Percentiles rank a stretch among this genome's conserved stretches.
phyloP scores from a whole-genome alignment of 2,888 invertebrate species.

The Caenorhabditis macrosperma region DNA sequence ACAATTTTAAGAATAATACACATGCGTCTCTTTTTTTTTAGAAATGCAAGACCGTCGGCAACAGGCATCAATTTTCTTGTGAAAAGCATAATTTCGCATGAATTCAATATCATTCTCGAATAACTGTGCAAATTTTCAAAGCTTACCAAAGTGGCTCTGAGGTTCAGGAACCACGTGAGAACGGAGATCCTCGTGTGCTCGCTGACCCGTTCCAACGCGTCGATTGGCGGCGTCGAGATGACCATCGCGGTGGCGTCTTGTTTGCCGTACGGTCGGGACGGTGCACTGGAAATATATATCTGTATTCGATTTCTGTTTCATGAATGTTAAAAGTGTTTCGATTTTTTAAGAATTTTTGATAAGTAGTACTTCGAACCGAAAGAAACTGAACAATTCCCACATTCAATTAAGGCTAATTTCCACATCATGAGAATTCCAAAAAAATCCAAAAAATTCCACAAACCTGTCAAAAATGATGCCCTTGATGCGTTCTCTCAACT shows the following conservation, averaged over 20 bases:
- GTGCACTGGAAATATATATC: slow-evolving; percentile 52
- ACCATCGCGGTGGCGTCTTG: slow-evolving; percentile 66
- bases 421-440: no score
- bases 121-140: no score
- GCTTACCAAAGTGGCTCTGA: slow-evolving; percentile 45
- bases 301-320: background rate
- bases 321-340: background rate
- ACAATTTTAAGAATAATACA: no score
- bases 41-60: no score
- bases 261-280: slow-evolving; percentile 59
- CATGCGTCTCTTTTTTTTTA: no score
- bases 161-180: slow-evolving; percentile 40
- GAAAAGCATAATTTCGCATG: no score
- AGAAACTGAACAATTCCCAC: no score
- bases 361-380: no score
- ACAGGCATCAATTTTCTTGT: no score
- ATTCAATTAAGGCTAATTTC: no score
- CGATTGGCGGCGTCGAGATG: slow-evolving; percentile 63
- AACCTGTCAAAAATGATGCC: slow-evolving; percentile 57
- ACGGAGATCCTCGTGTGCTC: slow-evolving; percentile 38
- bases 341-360: background rate
- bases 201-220: slow-evolving; percentile 53
- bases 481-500: slow-evolving; percentile 61
- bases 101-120: no score
- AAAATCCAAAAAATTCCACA: background rate